These are phyloP conservation scores for Phalacrocorax aristotelis DNA, from an alignment of 2,113 vertebrate genomes.

Conservation along the genomic window DNA sequence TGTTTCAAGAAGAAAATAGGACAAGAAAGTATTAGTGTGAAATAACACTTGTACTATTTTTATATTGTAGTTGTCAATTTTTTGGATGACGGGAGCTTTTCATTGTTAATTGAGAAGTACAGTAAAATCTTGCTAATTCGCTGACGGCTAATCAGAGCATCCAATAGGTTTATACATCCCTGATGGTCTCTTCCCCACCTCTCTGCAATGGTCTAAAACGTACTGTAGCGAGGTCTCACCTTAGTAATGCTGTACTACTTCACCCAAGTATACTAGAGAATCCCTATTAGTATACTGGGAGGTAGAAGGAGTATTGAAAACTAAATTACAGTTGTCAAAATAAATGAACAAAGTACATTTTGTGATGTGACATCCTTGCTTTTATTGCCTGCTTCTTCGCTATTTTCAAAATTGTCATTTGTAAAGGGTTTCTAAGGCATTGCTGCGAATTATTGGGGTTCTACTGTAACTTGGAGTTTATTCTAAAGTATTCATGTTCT, in stretches of 20 bases:
- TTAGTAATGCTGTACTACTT: slow-evolving; percentile 39
- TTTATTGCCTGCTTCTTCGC: slow-evolving; percentile 62
- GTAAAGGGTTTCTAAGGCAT: slow-evolving; percentile 35
- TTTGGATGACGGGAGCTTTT: slow-evolving; percentile 4
- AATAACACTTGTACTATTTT: slow-evolving; percentile 47
- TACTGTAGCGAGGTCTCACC: slow-evolving; percentile 29
- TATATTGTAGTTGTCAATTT: slow-evolving; percentile 22
- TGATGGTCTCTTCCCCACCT: slow-evolving; percentile 16
- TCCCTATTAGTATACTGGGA: slow-evolving; percentile 31
- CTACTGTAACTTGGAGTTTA: slow-evolving; percentile 55
- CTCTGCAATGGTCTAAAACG: slow-evolving; percentile 47
- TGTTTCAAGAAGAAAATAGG: slow-evolving; percentile 38
- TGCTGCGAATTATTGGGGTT: slow-evolving; percentile 61
- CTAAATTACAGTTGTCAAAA: slow-evolving; percentile 53
- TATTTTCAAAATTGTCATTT: slow-evolving; percentile 44
- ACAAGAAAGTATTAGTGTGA: background rate
- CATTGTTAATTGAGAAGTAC: slow-evolving; percentile 38
- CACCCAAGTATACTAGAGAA: slow-evolving; percentile 47
- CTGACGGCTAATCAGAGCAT: slow-evolving; percentile 37
- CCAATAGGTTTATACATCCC: background rate
- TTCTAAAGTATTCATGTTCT: slow-evolving; percentile 31
- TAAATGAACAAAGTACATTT: slow-evolving; percentile 65
- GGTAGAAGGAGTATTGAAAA: slow-evolving; percentile 34
- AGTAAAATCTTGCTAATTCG: slow-evolving; percentile 66
- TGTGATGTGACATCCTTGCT: slow-evolving; percentile 61